These are phyloP conservation scores for Ametastegia equiseti DNA, from an alignment of 2,888 invertebrate genomes.

Conservation along the genomic window DNA sequence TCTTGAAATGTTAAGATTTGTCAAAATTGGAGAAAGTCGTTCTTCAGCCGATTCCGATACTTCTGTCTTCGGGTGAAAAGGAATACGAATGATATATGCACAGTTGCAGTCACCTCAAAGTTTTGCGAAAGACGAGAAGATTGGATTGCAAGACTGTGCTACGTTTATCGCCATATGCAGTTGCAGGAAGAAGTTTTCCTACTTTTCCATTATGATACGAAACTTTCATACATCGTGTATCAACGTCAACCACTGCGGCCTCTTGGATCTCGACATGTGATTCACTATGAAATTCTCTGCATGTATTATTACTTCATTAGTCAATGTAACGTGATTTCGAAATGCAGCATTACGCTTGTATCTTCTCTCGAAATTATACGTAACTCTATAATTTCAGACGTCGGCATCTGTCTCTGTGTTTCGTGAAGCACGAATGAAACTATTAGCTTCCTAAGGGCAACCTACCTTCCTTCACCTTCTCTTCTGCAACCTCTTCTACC, in stretches of 20 bases:
- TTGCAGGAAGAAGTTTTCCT: not conserved
- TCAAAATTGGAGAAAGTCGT: too few species aligned
- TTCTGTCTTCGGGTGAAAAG: not conserved
- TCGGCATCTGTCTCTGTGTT: slow-evolving; percentile 3
- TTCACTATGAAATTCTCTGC: not conserved
- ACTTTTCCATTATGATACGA: slow-evolving; percentile 42
- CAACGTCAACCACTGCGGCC: not conserved
- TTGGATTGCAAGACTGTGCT: slow-evolving; percentile 30
- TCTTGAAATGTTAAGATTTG: too few species aligned
- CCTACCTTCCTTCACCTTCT: slow-evolving; percentile 1
- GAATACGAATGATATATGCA: not conserved
- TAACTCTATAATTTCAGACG: slow-evolving; percentile 5
- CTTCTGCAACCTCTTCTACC: slow-evolving; percentile 19
- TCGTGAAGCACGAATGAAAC: slow-evolving; percentile 23
- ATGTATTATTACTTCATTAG: not conserved
- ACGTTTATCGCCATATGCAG: slow-evolving; percentile 31
- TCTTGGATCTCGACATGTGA: not conserved
- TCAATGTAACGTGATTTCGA: not conserved
- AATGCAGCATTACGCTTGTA: not conserved
- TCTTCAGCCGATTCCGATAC: too few species aligned
- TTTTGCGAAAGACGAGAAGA: not conserved
- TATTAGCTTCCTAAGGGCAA: slow-evolving; percentile 20
- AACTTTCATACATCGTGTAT: not conserved
- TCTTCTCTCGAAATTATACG: not conserved
- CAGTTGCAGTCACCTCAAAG: not conserved